Conservation (phyloP, 2,113 vertebrate genomes). For the Picathartes gymnocephalus region DNA sequence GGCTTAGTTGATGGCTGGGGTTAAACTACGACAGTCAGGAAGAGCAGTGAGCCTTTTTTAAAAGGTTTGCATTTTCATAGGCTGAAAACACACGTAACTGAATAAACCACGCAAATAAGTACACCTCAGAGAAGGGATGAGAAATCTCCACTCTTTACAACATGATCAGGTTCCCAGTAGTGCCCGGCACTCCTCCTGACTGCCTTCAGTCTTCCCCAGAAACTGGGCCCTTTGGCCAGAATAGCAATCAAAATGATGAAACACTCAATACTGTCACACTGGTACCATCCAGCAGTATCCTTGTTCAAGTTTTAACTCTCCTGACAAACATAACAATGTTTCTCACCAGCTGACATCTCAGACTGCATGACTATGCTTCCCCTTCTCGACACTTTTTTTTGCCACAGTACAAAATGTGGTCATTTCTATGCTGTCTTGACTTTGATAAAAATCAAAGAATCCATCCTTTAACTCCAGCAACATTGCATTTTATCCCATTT, state of each 20-base stretch:
- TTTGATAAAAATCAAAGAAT: not conserved
- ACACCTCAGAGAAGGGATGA: not conserved
- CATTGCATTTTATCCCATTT: not conserved
- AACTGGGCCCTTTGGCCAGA: not conserved
- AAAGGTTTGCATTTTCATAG: not conserved
- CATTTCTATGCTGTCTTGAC: not conserved
- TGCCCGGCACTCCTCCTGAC: not conserved
- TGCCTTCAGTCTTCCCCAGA: not conserved
- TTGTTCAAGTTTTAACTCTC: not conserved
- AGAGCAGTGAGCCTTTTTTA: not conserved
- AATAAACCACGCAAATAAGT: not conserved
- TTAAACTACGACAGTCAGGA: not conserved
- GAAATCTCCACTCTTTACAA: not conserved
- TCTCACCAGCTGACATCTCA: not conserved
- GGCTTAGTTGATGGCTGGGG: not conserved
- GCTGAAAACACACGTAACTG: not conserved
- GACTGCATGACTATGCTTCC: not conserved
- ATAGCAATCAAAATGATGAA: not conserved
- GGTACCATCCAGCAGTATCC: not conserved
- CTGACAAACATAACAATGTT: not conserved
- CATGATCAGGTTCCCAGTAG: fast-evolving
- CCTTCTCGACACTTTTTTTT: not conserved
- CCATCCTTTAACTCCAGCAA: not conserved
- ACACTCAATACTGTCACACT: fast-evolving
- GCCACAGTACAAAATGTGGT: not conserved